Evolutionary conservation across 2,797 vertebrate genomes (phyloP), one percentile per base, ranked within the genome.

Genomic region (Clamator glandarius): DNA sequence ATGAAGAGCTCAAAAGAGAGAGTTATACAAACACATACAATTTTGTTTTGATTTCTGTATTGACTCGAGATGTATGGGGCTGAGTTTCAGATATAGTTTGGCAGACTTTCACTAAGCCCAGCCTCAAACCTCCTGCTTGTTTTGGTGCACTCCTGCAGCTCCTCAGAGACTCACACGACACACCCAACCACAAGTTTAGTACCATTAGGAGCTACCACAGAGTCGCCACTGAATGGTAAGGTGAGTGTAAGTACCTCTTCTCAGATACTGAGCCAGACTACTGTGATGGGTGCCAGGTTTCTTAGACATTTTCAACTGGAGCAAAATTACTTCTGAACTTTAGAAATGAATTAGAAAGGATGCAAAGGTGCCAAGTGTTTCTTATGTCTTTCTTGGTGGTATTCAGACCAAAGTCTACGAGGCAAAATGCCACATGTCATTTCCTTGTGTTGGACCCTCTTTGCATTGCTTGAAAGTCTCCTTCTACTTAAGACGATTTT

Each of bases 181-280:
- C 29, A 70, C 52, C 63, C 7, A 4, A 11, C 18, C 0, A 0
- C 26, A 35, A 3, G 3, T 3, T 6, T 51, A 18, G 16, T 23
- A 8, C 21, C 31, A 2, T 62, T 50, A 13, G 55, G 21, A 79
- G 0, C 50, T 52, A 24, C 31, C 18, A 29, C 15, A 28, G 35
- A 50, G 11, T 16, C 1, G 2, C 31, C 54, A 15, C 31, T 84
- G 51, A 24, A 31, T 74, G 42, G 9, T 15, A 8, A 41, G 5
- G 8, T 63, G 33, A 46, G 6, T 16, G 14, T 28, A 28, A 26
- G 25, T 51, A 13, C 50, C 26, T 51, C 50, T 52, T 52, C 28
- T 52, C 8, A 13, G 51, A 52, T 52, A 52, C 51, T 52, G 26
- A 52, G 26, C 51, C 23, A 28, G 26, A 28, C 51, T 52, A 26